Evolutionary conservation across 2,888 invertebrate genomes (phyloP).

Genomic region (Coremacera marginata): DNA sequence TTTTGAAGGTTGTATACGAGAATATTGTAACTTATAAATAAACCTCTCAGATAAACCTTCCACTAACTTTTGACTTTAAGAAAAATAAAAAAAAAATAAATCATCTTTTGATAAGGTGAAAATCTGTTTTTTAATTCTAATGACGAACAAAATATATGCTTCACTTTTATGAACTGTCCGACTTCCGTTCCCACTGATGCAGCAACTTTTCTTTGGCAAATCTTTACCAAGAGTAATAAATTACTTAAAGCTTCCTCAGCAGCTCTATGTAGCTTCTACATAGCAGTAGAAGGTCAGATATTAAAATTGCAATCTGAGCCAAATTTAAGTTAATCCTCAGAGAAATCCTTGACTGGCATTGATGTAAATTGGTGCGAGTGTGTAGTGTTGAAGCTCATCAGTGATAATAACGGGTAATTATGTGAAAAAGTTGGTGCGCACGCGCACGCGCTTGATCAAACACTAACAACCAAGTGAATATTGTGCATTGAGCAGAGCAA

Average conservation of each 20-base stretch:
- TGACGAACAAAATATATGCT: too few relatives aligned
- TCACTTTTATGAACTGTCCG: too few relatives aligned
- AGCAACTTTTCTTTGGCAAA: neutral
- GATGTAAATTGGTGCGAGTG: conserved; percentile 35
- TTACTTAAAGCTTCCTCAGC: conserved; percentile 25
- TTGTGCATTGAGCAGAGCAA: neutral
- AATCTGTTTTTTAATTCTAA: too few relatives aligned
- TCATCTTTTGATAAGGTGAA: too few relatives aligned
- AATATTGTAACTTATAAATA: too few relatives aligned
- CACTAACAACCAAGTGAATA: neutral
- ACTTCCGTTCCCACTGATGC: too few relatives aligned
- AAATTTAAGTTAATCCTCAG: neutral
- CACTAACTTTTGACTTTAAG: too few relatives aligned
- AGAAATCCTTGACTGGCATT: conserved; percentile 3
- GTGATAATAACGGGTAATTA: conserved; percentile 47
- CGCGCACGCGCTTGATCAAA: conserved; percentile 17
- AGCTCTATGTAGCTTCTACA: neutral
- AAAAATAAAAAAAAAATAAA: too few relatives aligned
- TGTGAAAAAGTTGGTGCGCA: conserved; percentile 23
- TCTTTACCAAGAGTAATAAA: neutral
- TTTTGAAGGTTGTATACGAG: too few relatives aligned
- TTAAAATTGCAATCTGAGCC: neutral
- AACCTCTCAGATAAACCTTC: too few relatives aligned
- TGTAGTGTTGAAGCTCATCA: conserved; percentile 48
- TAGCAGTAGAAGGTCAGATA: neutral